Conservation (phyloP, 2,888 invertebrate species). For the Danaus chrysippus region DNA sequence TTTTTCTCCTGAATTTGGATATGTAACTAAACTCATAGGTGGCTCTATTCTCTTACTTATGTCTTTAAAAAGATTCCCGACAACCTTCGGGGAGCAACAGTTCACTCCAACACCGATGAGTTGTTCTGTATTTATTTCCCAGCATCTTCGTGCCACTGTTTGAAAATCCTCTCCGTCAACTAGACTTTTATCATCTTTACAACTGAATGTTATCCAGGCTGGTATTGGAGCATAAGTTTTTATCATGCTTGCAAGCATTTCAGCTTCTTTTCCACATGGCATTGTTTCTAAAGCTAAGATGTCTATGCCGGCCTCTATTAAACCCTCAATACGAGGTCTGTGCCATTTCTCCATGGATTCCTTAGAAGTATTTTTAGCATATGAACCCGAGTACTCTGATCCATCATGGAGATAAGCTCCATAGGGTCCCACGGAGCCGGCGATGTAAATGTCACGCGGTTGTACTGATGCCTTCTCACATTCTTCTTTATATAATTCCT, state of each 20-base stretch:
- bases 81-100: constrained; percentile 80
- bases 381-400: constrained; percentile 93
- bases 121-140: constrained; percentile 79
- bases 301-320: constrained; percentile 89
- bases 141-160: constrained; percentile 82
- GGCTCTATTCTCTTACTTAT: constrained; percentile 44
- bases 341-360: constrained; percentile 89
- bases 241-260: constrained; percentile 86
- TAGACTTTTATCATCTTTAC: constrained; percentile 79
- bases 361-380: constrained; percentile 80
- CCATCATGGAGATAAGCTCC: constrained; percentile 93
- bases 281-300: constrained; percentile 95
- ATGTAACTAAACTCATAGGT: constrained; percentile 87
- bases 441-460: constrained; percentile 78
- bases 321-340: constrained; percentile 85
- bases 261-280: constrained; percentile 90
- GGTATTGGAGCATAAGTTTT: constrained; percentile 86
- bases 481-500: constrained; percentile 78
- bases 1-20: constrained; percentile 94
- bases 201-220: constrained; percentile 94
- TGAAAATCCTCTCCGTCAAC: constrained; percentile 88
- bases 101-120: constrained; percentile 92
- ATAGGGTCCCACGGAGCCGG: constrained; percentile 94
- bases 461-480: constrained; percentile 41
- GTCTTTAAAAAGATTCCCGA: constrained; percentile 51